A percentile compares a stretch with the other conserved stretches of the same genome.
Evolutionary conservation across 64 coral and sea anemone genomes (phyloP).

Genomic region (Dendronephthya gigantea): DNA sequence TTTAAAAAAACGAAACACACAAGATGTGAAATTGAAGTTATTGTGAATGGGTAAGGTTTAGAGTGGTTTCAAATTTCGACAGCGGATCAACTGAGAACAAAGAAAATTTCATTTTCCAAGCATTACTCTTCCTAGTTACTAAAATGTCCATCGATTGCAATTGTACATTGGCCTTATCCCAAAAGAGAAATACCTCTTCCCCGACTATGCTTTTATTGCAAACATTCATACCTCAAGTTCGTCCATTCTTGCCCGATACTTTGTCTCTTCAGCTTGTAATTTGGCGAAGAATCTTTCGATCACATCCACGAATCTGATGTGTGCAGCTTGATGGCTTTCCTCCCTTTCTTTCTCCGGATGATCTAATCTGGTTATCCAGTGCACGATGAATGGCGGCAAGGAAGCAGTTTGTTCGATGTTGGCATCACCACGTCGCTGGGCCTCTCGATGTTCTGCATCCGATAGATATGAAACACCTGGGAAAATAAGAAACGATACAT

Average conservation of each 20-base stretch:
- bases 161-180: too few relatives aligned
- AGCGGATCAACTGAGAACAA: too few relatives aligned
- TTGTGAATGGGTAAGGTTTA: too few relatives aligned
- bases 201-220: too few relatives aligned
- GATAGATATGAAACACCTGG: slow-evolving; percentile 58
- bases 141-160: too few relatives aligned
- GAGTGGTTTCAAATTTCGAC: too few relatives aligned
- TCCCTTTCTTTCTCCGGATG: slow-evolving; percentile 50
- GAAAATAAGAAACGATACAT: background rate
- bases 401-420: slow-evolving; percentile 80
- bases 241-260: slow-evolving; percentile 87
- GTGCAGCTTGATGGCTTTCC: slow-evolving; percentile 52
- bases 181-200: too few relatives aligned
- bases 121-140: too few relatives aligned
- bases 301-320: slow-evolving; percentile 64
- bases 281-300: slow-evolving; percentile 90
- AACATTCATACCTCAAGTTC: slow-evolving; percentile 70
- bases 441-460: slow-evolving; percentile 76
- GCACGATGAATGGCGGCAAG: slow-evolving; percentile 65
- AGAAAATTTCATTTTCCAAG: too few relatives aligned
- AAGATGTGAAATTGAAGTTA: too few relatives aligned
- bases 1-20: too few relatives aligned
- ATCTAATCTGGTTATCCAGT: slow-evolving; percentile 74
- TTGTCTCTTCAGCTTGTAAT: slow-evolving; percentile 67
- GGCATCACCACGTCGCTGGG: slow-evolving; percentile 69